Base-by-base conservation (phyloP, 2,888 invertebrate species). In the Tiliacea aurago region DNA sequence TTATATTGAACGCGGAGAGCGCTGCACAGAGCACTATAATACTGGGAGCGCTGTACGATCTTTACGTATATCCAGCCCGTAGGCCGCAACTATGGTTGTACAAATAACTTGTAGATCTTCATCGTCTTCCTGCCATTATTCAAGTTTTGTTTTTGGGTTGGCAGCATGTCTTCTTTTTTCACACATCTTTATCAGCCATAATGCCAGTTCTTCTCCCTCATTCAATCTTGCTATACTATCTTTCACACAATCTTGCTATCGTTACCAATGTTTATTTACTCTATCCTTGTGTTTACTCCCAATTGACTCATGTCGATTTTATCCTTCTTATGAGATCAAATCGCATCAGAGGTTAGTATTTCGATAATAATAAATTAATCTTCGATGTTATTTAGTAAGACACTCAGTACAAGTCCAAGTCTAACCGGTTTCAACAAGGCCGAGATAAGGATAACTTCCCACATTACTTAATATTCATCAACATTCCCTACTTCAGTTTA, bases 401-500 rank as follows among this genome's bases (percentile, higher is more conserved):
- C 37, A n/a, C 9, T 37, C 5, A 5, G n/a, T 15, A 37, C 15
- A 61, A 15, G n/a, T 61, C n/a, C n/a, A n/a, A 23, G 41, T 6
- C 3, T 5, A 58, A 23, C 59, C 11, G 45, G 37, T 63, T 64
- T 53, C 3, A 11, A 66, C 76, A 66, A 43, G 23, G 33, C 33
- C 47, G 33, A 23, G 28, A 47, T 53, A 77, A 75, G 59, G 45
- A 77, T 45, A 75, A 53, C 15, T 33, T 20, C 13, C 28, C n/a
- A n/a, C 2, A 33, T 45, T 23, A n/a, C 47, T 47, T 47, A 33
- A 1, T 20, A 28, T 7, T 28, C 23, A 43, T 47, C 51, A 68
- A 65, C 55, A 55, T 63, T 62, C 55, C 18, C 9, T 2, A 41
- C 47, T 23, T 0, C 55, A 62, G 82, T 82, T 82, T 65, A 41